Evolutionary conservation across 1,140 invertebrate species (phyloP), one percentile per base, ranked within the genome.

Genomic region (Bombus ignitus): DNA sequence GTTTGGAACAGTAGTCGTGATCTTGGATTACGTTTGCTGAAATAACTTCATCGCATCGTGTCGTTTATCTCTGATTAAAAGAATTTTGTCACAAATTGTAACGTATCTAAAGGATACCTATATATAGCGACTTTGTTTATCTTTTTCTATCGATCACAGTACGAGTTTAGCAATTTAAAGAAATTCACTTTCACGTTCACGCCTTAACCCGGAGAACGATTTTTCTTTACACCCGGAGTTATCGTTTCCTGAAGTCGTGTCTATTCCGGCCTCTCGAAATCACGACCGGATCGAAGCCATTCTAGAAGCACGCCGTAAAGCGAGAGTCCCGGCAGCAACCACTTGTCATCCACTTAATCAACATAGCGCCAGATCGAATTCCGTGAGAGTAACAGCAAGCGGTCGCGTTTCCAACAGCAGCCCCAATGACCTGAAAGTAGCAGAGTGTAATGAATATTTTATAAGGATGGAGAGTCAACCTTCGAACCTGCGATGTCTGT

Each of bases 321-420:
- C 83, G 88, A 75, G 88, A 90, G 82, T 59, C 76, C 18, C 44
- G 13, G n/a, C 22, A 35, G 32, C 25, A 35, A 65, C 71, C 74
- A 78, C 89, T 90, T 85, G 88, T 90, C 88, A 79, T 91, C 78
- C 81, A 77, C 81, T 89, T 88, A 89, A 90, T 90, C 89, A 77
- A 89, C 85, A 47, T 89, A 85, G 83, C 79, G 88, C 66, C 70
- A 76, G 88, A 79, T 86, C 87, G 87, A 87, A 88, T 88, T 86
- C 70, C 68, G 79, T 68, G 76, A 83, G 76, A 77, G 66, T 68
- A 62, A 22, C 65, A 75, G 62, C 66, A 22, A 68, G 66, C 83
- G 75, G 25, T 81, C 73, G 78, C 75, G 72, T 71, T 73, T 77
- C 74, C 66, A 35, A 32, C 9, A 39, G 35, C 44, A 87, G 89